These are phyloP conservation scores for Mus spicilegus DNA, from an alignment of 2,113 vertebrate genomes.

Conservation along the genomic window DNA sequence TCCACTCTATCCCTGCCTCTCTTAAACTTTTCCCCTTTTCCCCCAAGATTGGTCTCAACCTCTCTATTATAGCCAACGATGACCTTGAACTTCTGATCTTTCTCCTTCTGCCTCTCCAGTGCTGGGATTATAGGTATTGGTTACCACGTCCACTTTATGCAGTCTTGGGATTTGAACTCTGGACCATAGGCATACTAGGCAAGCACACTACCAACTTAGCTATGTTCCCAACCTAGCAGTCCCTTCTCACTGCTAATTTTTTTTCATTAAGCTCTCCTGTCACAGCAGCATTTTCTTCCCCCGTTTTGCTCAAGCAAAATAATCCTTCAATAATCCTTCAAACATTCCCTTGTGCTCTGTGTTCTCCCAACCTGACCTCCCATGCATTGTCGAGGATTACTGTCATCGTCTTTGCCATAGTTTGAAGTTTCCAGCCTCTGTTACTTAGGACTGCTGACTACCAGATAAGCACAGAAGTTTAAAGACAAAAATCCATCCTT, in stretches of 20 bases:
- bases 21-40: too few relatives aligned
- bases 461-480: not conserved
- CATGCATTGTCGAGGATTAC: not conserved
- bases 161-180: not conserved
- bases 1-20: not conserved
- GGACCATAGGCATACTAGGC: too few relatives aligned
- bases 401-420: not conserved
- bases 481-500: not conserved
- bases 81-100: not conserved
- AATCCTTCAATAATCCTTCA: too few relatives aligned
- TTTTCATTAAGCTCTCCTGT: not conserved
- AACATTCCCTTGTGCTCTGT: not conserved
- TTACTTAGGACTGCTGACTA: not conserved
- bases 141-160: not conserved
- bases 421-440: not conserved
- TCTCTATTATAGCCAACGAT: not conserved
- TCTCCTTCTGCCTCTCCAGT: too few relatives aligned
- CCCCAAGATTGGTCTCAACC: not conserved
- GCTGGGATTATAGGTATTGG: not conserved
- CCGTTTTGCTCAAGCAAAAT: not conserved
- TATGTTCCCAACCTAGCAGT: not conserved
- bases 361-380: not conserved
- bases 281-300: not conserved
- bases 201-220: not conserved
- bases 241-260: not conserved